Percentiles rank a stretch among this genome's conserved stretches.
Evolutionary conservation across 1,140 invertebrate genomes (phyloP).

Genomic region (Drosophila tani): DNA sequence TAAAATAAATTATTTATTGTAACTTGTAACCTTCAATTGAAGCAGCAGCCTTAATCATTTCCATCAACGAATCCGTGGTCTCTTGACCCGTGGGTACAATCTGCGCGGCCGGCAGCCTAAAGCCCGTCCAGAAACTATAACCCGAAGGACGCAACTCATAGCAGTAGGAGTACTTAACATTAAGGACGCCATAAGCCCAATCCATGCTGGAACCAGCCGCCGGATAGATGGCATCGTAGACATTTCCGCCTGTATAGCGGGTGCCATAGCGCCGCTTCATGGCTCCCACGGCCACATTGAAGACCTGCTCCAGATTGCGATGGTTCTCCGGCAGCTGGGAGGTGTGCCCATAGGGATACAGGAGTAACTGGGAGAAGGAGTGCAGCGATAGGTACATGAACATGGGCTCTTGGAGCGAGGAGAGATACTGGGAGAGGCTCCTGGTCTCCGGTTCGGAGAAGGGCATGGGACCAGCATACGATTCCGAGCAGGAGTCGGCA

Average conservation of each 20-base stretch:
- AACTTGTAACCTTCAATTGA: constrained; percentile 33
- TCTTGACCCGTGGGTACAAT: constrained; percentile 87
- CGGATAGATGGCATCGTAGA: constrained; percentile 73
- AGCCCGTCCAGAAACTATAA: constrained; percentile 87
- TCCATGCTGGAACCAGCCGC: constrained; percentile 89
- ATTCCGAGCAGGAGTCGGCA: constrained; percentile 88
- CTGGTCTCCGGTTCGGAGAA: constrained; percentile 91
- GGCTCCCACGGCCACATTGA: constrained; percentile 86
- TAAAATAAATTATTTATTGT: constrained; percentile 26
- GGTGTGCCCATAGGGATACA: constrained; percentile 90
- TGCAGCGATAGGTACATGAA: constrained; percentile 88
- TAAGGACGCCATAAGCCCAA: constrained; percentile 88
- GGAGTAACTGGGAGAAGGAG: constrained; percentile 90
- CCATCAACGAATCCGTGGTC: constrained; percentile 84
- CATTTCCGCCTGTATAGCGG: constrained; percentile 86
- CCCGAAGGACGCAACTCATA: constrained; percentile 89
- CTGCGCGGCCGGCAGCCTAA: constrained; percentile 89
- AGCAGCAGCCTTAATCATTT: constrained; percentile 77
- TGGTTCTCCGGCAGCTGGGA: constrained; percentile 87
- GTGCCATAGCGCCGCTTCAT: constrained; percentile 88
- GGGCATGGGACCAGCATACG: constrained; percentile 88
- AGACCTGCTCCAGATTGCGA: constrained; percentile 87
- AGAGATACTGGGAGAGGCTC: constrained; percentile 79
- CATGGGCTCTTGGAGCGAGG: constrained; percentile 54
- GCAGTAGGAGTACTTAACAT: constrained; percentile 89